A percentile compares a stretch with the other conserved stretches of the same genome.
phyloP scores from a whole-genome alignment of 92 coral and sea anemone species.

The Parazoanthus swiftii region DNA sequence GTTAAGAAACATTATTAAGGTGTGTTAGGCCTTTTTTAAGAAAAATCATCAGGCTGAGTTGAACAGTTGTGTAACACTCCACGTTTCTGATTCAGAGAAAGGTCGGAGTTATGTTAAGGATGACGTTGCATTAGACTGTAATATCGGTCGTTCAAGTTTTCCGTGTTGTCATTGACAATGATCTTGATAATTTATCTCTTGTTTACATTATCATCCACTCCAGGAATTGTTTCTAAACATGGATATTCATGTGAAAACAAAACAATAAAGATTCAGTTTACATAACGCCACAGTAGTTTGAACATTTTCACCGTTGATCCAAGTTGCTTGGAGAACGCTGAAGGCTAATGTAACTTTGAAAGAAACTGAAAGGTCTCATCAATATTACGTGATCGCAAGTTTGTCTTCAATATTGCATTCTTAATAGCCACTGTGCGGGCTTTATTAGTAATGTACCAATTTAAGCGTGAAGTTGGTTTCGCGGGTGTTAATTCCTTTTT shows the following conservation, averaged over 20 bases:
- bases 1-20: neutral
- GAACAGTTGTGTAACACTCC: neutral
- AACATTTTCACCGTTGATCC: neutral
- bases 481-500: neutral
- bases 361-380: neutral
- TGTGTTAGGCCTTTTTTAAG: no score
- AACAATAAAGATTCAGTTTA: neutral
- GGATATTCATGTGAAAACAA: conserved; percentile 14
- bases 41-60: neutral
- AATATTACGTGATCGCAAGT: neutral
- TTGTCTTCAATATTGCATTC: neutral
- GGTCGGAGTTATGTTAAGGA: neutral
- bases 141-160: neutral
- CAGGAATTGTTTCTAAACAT: conserved; percentile 24
- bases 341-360: neutral
- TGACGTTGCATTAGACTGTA: conserved; percentile 19
- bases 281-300: neutral
- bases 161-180: conserved; percentile 15
- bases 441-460: neutral
- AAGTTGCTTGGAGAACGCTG: conserved; percentile 18
- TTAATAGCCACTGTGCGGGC: neutral
- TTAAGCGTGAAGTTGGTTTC: neutral
- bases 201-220: conserved; percentile 9
- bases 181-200: neutral
- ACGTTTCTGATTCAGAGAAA: no score